A percentile compares a stretch with the other conserved stretches of the same genome.
phyloP scores from a whole-genome alignment of 2,797 vertebrate species.

The Syncerus caffer region DNA sequence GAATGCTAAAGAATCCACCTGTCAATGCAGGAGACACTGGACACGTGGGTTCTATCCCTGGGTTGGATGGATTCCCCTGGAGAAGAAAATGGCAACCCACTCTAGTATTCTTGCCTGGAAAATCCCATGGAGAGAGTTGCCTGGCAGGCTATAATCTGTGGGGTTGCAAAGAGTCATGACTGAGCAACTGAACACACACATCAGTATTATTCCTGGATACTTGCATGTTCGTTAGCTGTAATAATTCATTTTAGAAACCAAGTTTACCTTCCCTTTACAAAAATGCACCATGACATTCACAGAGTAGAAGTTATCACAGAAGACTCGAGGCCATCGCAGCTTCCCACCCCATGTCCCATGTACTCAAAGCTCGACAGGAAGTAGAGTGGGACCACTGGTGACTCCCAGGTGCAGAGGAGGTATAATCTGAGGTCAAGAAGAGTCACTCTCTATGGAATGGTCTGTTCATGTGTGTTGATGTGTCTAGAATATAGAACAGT shows the following conservation, averaged over 20 bases:
- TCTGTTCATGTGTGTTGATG: background rate
- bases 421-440: background rate
- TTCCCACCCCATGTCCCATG: rapidly evolving
- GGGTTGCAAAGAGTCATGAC: background rate
- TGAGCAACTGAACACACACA: background rate
- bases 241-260: background rate
- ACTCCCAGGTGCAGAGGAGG: background rate
- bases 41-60: background rate
- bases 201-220: background rate
- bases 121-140: background rate
- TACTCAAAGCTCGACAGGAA: background rate
- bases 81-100: background rate
- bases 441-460: background rate
- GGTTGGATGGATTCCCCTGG: background rate
- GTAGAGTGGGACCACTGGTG: background rate
- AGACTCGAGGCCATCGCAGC: background rate
- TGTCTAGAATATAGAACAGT: background rate
- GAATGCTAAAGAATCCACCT: background rate
- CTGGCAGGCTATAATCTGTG: background rate
- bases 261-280: background rate
- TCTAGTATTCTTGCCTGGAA: background rate
- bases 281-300: background rate
- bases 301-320: background rate
- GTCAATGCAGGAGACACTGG: background rate
- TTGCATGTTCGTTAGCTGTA: background rate